Evolutionary conservation across 2,797 vertebrate genomes (phyloP), one percentile per base, ranked within the genome.

Genomic region (Myotis vivesi): DNA sequence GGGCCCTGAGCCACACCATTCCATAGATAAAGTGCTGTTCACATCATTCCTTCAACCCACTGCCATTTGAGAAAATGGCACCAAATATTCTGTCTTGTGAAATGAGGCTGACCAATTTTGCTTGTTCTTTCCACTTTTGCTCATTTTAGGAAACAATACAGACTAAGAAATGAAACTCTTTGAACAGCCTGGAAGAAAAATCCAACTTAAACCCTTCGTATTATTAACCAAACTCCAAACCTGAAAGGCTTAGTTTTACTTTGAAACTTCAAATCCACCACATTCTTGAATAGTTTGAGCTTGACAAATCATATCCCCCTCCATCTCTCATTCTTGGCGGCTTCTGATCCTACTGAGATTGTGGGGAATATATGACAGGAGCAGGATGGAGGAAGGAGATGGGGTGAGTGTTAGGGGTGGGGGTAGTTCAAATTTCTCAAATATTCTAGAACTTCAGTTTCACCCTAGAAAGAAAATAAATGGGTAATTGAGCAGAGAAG

Each of bases 231-330:
- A 91, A 94, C 85, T 93, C 80, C 64, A 91, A 94, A 92, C 86
- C 83, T 77, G 68, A 96, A 95, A 92, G 87, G 75, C 80, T 96
- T 96, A 96, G 76, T 92, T 96, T 94, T 93, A 72, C 93, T 96
- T 96, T 96, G 96, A 95, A 96, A 97, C 73, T 94, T 96, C 68
- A 96, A 96, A 97, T 96, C 86, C 68, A 91, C 79, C 82, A 92
- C 28, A 38, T 86, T 96, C 79, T 92, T 81, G 79, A 93, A 38
- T 51, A 93, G 75, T 75, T 59, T 84, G 75, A 83, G 68, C 55
- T 91, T 95, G 75, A 94, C 88, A 89, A 96, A 91, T 91, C 68
- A 36, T 92, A 94, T 92, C 55, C 72, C 68, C 13, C 19, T 72
- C 55, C 59, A 85, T 89, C 64, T 75, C 49, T 88, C 36, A n/a